Evolutionary conservation across 2,797 vertebrate genomes (phyloP).

Genomic region (Myripristis murdjan): DNA sequence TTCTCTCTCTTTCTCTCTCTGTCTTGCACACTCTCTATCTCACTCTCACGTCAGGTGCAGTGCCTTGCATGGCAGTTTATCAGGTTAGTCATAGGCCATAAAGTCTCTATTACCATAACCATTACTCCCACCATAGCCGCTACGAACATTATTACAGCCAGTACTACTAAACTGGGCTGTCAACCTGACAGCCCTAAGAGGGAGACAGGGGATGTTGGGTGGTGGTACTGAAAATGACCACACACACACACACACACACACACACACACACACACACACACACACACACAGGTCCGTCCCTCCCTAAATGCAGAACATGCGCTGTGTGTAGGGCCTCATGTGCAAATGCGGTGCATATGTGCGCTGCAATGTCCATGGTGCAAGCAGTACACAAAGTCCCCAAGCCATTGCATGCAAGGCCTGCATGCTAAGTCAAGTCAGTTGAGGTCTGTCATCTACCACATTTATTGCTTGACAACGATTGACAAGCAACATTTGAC

Average conservation of each 20-base stretch:
- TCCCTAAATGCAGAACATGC: too few relatives aligned
- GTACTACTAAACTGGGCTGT: slow-evolving; percentile 9
- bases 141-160: slow-evolving; percentile 20
- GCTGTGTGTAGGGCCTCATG: too few relatives aligned
- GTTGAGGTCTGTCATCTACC: too few relatives aligned
- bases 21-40: too few relatives aligned
- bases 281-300: not conserved
- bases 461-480: too few relatives aligned
- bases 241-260: too few relatives aligned
- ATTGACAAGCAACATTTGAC: too few relatives aligned
- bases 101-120: slow-evolving; percentile 44
- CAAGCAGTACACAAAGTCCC: slow-evolving; percentile 6
- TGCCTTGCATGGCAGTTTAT: slow-evolving; percentile 28
- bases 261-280: not conserved
- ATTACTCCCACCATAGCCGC: slow-evolving; percentile 30
- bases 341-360: not conserved
- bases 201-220: slow-evolving; percentile 2
- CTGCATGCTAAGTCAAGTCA: too few relatives aligned
- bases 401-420: too few relatives aligned
- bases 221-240: too few relatives aligned
- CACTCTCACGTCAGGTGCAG: slow-evolving; percentile 23
- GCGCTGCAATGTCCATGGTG: not conserved
- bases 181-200: slow-evolving; percentile 1
- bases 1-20: not conserved
- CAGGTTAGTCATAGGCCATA: slow-evolving; percentile 28